phyloP scores from a whole-genome alignment of 1,140 invertebrate genomes.

The Danaus plexippus region DNA sequence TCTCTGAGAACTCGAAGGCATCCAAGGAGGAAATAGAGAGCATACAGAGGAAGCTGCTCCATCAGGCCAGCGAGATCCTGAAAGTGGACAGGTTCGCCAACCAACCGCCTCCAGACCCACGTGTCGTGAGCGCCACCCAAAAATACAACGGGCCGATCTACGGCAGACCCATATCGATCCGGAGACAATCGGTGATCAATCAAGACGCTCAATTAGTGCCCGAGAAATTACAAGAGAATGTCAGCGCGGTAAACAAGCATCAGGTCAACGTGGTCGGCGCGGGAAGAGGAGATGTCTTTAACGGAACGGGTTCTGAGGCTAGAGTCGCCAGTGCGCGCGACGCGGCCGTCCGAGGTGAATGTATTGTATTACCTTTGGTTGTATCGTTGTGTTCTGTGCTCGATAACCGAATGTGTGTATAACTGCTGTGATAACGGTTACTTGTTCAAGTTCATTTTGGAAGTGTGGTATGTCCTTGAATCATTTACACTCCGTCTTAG shows the following conservation, averaged over 20 bases:
- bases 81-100: conserved; percentile 59
- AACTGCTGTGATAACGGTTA: conserved; percentile 49
- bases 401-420: conserved; percentile 24
- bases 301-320: conserved; percentile 57
- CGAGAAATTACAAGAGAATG: conserved; percentile 53
- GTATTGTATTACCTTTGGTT: conserved; percentile 30
- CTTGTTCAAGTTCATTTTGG: conserved; percentile 31
- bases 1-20: conserved; percentile 56
- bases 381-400: conserved; percentile 18
- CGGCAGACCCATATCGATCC: conserved; percentile 20
- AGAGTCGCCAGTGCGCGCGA: conserved; percentile 54
- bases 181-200: conserved; percentile 13
- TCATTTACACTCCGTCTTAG: conserved; percentile 7
- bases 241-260: conserved; percentile 51
- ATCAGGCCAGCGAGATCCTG: conserved; percentile 61
- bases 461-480: conserved; percentile 43
- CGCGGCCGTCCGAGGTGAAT: conserved; percentile 59
- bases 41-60: conserved; percentile 55
- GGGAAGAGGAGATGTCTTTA: conserved; percentile 62
- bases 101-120: conserved; percentile 31
- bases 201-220: conserved; percentile 56
- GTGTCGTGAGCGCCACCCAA: conserved; percentile 42
- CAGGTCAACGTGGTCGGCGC: conserved; percentile 48
- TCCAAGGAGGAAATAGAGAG: conserved; percentile 59
- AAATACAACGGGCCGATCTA: conserved; percentile 47